Conservation (phyloP, 2,797 vertebrate species). For the Melanitta fusca region DNA sequence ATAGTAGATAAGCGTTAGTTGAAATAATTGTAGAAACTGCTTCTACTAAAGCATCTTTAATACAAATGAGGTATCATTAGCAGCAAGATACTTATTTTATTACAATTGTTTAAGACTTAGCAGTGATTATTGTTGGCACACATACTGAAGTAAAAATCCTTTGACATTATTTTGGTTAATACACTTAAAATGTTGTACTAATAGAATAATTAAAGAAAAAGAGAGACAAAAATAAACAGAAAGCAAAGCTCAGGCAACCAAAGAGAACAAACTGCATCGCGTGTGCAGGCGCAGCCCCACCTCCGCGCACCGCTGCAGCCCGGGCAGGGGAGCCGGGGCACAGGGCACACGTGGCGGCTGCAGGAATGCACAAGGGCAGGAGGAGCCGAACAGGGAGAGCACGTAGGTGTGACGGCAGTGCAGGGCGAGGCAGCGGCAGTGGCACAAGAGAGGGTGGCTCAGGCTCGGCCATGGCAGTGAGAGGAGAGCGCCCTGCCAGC, state of each 20-base stretch:
- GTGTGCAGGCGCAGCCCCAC: not conserved
- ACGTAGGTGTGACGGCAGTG: not conserved
- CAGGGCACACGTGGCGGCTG: not conserved
- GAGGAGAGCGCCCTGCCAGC: not conserved
- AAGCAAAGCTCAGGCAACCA: not conserved
- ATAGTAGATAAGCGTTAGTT: not conserved
- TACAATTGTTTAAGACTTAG: not conserved
- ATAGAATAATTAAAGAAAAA: not conserved
- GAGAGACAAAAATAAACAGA: not conserved
- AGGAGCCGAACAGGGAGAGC: not conserved
- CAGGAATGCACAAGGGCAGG: not conserved
- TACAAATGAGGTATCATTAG: not conserved
- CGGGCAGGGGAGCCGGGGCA: too few species aligned
- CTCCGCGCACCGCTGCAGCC: not conserved
- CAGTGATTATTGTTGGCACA: not conserved
- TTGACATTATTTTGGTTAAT: constrained; percentile 8
- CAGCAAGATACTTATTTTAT: not conserved
- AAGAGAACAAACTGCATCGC: not conserved
- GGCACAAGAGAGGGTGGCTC: not conserved
- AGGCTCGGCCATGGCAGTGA: not conserved
- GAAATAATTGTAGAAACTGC: not conserved
- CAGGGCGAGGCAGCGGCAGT: not conserved
- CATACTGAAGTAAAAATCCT: not conserved
- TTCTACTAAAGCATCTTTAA: not conserved
- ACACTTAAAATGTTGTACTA: not conserved